Percentiles rank a stretch among this genome's conserved stretches.
phyloP scores from a whole-genome alignment of 2,888 invertebrate species.

The Sinelater perroti region DNA sequence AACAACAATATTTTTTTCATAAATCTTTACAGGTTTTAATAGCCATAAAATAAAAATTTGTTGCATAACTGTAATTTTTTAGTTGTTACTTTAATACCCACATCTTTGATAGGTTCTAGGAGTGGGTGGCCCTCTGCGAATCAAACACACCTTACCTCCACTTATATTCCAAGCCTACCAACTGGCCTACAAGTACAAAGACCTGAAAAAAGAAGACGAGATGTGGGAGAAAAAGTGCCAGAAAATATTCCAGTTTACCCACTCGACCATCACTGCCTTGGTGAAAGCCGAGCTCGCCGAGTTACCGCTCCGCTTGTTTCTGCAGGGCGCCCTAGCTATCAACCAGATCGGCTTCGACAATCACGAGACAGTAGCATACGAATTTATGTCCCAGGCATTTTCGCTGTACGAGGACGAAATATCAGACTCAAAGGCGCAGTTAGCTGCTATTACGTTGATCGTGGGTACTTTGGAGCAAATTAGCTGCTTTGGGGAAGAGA shows the following conservation, averaged over 20 bases:
- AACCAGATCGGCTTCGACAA: constrained; percentile 93
- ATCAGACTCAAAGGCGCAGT: constrained; percentile 94
- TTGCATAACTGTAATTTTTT: no score
- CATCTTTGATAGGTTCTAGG: constrained; percentile 70
- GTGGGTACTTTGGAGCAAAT: constrained; percentile 96
- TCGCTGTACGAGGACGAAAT: constrained; percentile 98
- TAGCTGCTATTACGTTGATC: constrained; percentile 94
- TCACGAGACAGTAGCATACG: constrained; percentile 97
- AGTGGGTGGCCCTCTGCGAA: constrained; percentile 87
- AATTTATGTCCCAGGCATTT: constrained; percentile 96
- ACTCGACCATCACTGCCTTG: constrained; percentile 91
- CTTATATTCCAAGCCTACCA: constrained; percentile 93
- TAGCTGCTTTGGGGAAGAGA: constrained; percentile 94
- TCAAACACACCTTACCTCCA: constrained; percentile 92
- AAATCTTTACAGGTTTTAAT: no score
- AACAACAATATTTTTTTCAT: neutral
- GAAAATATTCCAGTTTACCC: constrained; percentile 98
- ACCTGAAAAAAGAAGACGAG: constrained; percentile 83
- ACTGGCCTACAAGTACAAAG: constrained; percentile 84
- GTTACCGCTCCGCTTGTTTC: constrained; percentile 89
- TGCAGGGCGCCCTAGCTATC: constrained; percentile 94
- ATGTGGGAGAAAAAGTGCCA: constrained; percentile 99
- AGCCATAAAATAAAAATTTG: no score
- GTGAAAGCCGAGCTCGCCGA: constrained; percentile 96
- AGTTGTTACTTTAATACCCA: no score